Evolutionary conservation across 2,113 vertebrate genomes (phyloP), one percentile per base, ranked within the genome.

Genomic region (Heterotis niloticus): DNA sequence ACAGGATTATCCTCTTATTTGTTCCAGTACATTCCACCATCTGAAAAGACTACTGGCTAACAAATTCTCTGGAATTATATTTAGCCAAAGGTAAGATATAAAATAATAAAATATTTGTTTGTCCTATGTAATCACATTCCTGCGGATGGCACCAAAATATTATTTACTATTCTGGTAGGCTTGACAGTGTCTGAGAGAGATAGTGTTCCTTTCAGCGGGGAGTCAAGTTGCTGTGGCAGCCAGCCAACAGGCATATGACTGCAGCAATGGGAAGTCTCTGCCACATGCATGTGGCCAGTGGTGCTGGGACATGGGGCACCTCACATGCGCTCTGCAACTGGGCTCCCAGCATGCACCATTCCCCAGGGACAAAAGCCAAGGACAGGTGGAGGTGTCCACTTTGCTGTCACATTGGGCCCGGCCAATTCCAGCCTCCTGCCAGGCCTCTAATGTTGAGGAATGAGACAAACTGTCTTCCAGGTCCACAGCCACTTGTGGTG

Each of bases 101-200:
- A 86, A 88, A 26, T 54, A 59, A 87, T 44, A 44, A 44, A 90
- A 86, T 88, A 91, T 91, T 92, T 90, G 91, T 93, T 92, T 92
- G 93, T 73, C 81, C 84, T 76, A 79, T 84, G 88, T 86, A 90
- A 84, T 85, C 83, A 88, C 88, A 81, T 87, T 24, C 18, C 83
- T 90, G 89, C 86, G 84, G 88, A 89, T 91, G 84, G 88, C 82
- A 82, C 83, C 79, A 86, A 87, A 89, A 91, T 82, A 89, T 90
- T 95, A 94, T 95, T 94, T 94, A 94, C 92, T 94, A 95, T 95
- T 95, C 93, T 94, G 91, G 93, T 94, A 90, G 90, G 84, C 78
- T 87, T 91, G 89, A 88, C 90, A 90, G 90, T 87, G 92, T 91
- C 89, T 91, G 88, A 84, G 84, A 82, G 84, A 88, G 94, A 93